Evolutionary conservation across 1,140 invertebrate species (phyloP), one percentile per base, ranked within the genome.

Genomic region (Protaetia brevitarsis): DNA sequence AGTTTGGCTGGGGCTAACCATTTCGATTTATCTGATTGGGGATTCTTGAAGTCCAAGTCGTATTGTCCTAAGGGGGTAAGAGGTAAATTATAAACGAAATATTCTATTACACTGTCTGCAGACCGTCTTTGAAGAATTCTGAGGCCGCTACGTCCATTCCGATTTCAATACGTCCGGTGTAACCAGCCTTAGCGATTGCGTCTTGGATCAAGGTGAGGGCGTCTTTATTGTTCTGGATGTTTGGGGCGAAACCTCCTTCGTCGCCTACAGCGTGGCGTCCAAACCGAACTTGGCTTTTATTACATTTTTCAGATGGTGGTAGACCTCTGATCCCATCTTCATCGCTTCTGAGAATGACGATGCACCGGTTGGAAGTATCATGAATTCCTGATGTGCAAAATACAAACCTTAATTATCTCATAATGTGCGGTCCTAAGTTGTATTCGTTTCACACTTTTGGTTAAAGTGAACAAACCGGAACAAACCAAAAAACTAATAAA

Each of bases 71-170:
- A 11, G 57, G 29, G n/a, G 19, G 26, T 19, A 51, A 51, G 26
- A 23, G 11, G 26, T 21, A 51, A 7, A 19, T 45, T 45, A 21
- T 8, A 41, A 41, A 5, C 2, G 1, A 51, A 10, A 51, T 7
- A 23, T 6, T 51, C 10, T 7, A 19, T 10, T 23, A 45, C 16
- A 16, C 21, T 23, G 26, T 5, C n/a, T 23, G 26, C 41, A 23
- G 26, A 51, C 41, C 41, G 71, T 95, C 87, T 74, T 89, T 89
- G 76, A 77, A 84, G 84, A 99, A 99, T 82, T 99, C 97, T 19
- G 96, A 98, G 2, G 97, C 96, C 31, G 97, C 97, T 27, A 98
- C 95, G 83, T 99, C 97, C 97, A 99, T 99, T 61, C 95, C 97
- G 78, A 99, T 99, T 75, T 97, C 89, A 77, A 96, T 84, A 80